Conservation (phyloP, 2,888 invertebrate species). For the Lysandra coridon region DNA sequence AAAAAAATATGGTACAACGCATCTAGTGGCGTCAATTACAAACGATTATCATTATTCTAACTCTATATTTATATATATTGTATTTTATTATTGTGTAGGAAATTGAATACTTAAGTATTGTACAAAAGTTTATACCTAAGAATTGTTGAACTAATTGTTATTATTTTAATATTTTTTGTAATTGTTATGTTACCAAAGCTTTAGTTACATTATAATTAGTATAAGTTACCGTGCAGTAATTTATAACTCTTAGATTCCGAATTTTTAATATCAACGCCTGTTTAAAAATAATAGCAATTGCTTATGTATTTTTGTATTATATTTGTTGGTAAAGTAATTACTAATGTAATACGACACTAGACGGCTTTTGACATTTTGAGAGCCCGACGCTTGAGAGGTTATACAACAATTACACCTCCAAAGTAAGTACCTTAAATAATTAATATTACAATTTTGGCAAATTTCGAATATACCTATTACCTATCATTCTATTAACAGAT, state of each 20-base stretch:
- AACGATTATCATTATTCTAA: neutral
- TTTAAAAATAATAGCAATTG: neutral
- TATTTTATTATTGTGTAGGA: neutral
- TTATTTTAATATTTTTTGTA: neutral
- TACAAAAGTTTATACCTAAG: neutral
- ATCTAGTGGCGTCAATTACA: neutral
- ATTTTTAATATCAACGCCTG: neutral
- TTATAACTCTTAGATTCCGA: neutral
- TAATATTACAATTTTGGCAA: neutral
- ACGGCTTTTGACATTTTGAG: too few species aligned
- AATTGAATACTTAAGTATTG: neutral
- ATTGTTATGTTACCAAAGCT: constrained; percentile 15
- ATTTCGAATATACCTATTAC: neutral
- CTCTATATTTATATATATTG: neutral
- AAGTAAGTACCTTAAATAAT: neutral
- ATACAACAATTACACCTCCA: neutral
- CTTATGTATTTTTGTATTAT: neutral
- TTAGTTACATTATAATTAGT: neutral
- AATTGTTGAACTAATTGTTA: neutral
- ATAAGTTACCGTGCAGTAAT: neutral
- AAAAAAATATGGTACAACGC: too few species aligned
- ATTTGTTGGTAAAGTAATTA: neutral
- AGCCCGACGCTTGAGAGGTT: too few species aligned
- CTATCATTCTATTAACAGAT: neutral
- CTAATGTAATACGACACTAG: too few species aligned